These are phyloP conservation scores for Slavum lentiscoides DNA, from an alignment of 2,888 invertebrate genomes.

Conservation along the genomic window DNA sequence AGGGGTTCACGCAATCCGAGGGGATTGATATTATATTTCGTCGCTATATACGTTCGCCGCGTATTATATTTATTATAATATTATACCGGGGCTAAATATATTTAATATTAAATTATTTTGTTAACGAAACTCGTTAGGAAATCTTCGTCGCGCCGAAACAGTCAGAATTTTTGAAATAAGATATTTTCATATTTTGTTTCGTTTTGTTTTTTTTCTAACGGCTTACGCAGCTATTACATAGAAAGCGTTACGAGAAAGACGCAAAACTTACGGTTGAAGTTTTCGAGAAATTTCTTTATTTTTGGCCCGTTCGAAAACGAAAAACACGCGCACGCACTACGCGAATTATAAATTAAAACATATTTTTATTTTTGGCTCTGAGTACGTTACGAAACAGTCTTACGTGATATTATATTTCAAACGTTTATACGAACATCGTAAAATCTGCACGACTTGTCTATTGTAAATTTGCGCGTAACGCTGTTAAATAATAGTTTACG, in stretches of 20 bases:
- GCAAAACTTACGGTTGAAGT: slow-evolving; percentile 18
- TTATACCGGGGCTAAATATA: background rate
- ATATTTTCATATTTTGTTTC: slow-evolving; percentile 23
- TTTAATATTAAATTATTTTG: slow-evolving; percentile 1
- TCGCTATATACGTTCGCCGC: background rate
- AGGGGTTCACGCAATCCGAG: background rate
- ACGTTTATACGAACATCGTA: too few species aligned
- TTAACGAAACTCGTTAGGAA: background rate
- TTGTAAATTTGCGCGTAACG: too few species aligned
- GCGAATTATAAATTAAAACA: background rate
- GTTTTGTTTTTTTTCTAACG: background rate
- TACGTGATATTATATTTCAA: too few species aligned
- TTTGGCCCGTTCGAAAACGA: background rate
- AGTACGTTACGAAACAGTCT: too few species aligned
- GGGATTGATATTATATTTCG: background rate
- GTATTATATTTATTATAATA: background rate
- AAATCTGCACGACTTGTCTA: too few species aligned
- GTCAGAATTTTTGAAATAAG: background rate
- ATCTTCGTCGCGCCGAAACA: background rate
- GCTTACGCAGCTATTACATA: background rate
- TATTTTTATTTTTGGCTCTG: background rate
- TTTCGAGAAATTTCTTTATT: background rate
- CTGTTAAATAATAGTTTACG: too few species aligned
- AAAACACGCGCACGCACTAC: background rate
- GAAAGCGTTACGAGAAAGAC: background rate